Conservation (phyloP, 2,113 vertebrate genomes). For the Lepisosteus oculatus region DNA sequence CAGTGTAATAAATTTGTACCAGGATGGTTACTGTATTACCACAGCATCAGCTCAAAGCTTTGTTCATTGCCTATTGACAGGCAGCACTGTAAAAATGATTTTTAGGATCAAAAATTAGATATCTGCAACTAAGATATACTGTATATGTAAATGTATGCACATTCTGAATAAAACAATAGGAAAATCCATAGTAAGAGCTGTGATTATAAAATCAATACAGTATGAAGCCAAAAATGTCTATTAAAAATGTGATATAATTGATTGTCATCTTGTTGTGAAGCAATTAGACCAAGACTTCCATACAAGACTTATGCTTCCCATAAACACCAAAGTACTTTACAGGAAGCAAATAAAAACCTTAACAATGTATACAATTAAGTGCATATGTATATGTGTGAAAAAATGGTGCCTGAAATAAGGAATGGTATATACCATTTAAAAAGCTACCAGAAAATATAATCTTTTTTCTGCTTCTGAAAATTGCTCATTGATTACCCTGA, state of each 20-base stretch:
- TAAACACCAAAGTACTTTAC: not conserved
- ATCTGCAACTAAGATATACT: not conserved
- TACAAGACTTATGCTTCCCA: not conserved
- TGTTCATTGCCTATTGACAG: not conserved
- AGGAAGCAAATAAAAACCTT: conserved; percentile 28
- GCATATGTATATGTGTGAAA: not conserved
- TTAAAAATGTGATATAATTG: not conserved
- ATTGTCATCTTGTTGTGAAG: not conserved
- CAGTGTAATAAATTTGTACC: too few relatives aligned
- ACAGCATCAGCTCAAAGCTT: conserved; percentile 21
- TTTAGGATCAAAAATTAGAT: not conserved
- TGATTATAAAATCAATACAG: not conserved
- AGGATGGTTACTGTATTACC: conserved; percentile 9
- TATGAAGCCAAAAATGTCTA: not conserved
- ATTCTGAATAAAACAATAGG: not conserved
- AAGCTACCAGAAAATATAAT: conserved; percentile 7
- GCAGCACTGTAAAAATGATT: not conserved
- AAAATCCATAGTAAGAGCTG: not conserved
- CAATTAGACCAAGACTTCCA: not conserved
- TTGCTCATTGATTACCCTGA: not conserved
- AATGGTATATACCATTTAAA: conserved; percentile 22
- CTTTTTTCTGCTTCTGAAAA: conserved; percentile 4
- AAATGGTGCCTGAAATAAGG: not conserved
- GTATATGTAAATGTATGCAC: not conserved
- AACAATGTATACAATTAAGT: conserved; percentile 5